phyloP scores from a whole-genome alignment of 1,140 invertebrate genomes.

The Scylla paramamosain region DNA sequence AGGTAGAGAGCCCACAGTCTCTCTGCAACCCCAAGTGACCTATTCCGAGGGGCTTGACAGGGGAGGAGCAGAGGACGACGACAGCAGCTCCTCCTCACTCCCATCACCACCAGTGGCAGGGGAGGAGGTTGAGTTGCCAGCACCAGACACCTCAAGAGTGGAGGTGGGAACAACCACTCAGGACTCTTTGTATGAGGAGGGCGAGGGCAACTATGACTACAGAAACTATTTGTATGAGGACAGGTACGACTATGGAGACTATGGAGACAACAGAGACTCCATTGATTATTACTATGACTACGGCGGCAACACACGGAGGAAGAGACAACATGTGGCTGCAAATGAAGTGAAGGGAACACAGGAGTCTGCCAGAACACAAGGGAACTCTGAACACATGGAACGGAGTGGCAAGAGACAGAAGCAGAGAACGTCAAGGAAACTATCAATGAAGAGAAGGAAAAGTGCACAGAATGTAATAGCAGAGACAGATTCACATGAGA shows the following conservation, averaged over 20 bases:
- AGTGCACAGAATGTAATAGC: neutral
- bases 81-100: no score
- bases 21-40: neutral
- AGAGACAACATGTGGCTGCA: slow-evolving; percentile 27
- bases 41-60: slow-evolving; percentile 22
- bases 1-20: neutral
- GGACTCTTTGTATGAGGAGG: no score
- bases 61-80: neutral
- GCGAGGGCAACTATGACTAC: no score
- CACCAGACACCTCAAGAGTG: no score
- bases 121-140: no score
- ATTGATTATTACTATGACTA: neutral
- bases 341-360: neutral
- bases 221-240: no score
- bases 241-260: neutral
- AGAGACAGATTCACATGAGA: neutral
- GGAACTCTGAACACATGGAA: neutral
- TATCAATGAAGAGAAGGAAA: neutral
- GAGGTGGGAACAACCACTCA: no score
- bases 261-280: neutral
- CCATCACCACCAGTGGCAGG: no score
- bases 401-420: neutral
- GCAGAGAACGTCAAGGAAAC: neutral
- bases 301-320: slow-evolving; percentile 1
- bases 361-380: neutral